Base-by-base conservation (phyloP, 2,113 vertebrate species). In the Otus sunia region DNA sequence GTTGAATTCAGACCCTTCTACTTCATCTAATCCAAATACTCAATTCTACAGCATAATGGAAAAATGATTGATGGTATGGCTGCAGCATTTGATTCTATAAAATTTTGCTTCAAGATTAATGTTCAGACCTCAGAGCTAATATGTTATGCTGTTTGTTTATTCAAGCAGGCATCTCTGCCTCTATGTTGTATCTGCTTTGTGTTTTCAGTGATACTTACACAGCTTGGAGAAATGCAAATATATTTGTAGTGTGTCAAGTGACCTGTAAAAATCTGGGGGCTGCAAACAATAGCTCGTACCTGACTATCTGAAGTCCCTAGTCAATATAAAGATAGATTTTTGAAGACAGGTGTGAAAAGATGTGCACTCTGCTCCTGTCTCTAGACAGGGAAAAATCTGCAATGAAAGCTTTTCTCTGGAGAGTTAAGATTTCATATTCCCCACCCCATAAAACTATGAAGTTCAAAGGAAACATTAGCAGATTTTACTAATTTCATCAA, bases 151-250 rank as follows among this genome's bases (percentile, higher is more conserved):
- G 74, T 88, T 93, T 95, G 71, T 90, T 95, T 94, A 86, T 83
- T 92, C 81, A 82, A 34, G 39, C 58, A 76, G 67, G 36, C 78
- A 76, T 60, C 74, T 63, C 73, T 89, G 83, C 55, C 55, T 95
- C 66, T 92, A 25, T 60, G 82, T 87, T 96, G 78, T 45, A 69
- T 90, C 67, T 90, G 41, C 58, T 86, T 83, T 69, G 53, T 96
- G 66, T 93, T 95, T 94, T 73, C 75, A n/a, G 60, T 71, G 64
- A 15, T 91, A 85, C 75, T 91, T 94, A 73, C 89, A 84, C 68
- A 91, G 55, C 79, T 93, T 37, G 90, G 60, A 92, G 90, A 92
- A 91, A 86, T 49, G 82, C 75, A 94, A 82, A 89, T 67, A 12
- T 59, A 49, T 80, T 45, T 72, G 62, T 77, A 32, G 37, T 62